These are phyloP conservation scores for Colistium nudipinnis DNA, from an alignment of 2,113 vertebrate genomes.

Conservation along the genomic window DNA sequence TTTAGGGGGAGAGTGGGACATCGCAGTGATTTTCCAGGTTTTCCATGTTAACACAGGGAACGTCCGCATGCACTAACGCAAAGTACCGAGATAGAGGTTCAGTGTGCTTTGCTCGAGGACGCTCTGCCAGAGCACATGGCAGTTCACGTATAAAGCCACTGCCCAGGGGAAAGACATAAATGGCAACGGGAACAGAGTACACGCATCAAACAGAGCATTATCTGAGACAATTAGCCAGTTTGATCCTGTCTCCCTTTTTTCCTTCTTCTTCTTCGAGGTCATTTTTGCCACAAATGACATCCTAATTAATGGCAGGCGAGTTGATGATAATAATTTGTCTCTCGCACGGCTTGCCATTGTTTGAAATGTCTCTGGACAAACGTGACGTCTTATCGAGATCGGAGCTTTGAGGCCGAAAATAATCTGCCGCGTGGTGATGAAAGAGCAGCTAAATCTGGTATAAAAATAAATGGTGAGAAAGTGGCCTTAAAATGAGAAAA, in stretches of 20 bases:
- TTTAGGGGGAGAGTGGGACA: neutral
- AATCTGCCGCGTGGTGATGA: conserved; percentile 68
- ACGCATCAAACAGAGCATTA: conserved; percentile 9
- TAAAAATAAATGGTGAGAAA: conserved; percentile 68
- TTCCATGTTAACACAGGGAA: conserved; percentile 4
- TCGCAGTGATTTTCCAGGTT: conserved; percentile 13
- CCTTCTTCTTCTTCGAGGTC: conserved; percentile 45
- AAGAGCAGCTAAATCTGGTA: conserved; percentile 56
- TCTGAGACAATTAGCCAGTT: conserved; percentile 52
- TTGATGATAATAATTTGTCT: conserved; percentile 56
- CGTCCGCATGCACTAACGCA: neutral
- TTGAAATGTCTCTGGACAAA: conserved; percentile 66
- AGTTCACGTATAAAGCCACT: conserved; percentile 31
- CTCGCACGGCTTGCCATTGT: conserved; percentile 57
- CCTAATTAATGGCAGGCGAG: conserved; percentile 61
- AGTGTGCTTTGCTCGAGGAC: conserved; percentile 22
- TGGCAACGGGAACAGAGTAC: neutral
- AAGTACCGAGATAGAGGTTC: neutral
- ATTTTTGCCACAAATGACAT: conserved; percentile 57
- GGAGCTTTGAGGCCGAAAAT: conserved; percentile 55
- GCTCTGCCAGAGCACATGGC: conserved; percentile 7
- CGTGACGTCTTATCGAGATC: conserved; percentile 65
- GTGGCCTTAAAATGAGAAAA: conserved; percentile 45
- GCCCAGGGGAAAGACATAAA: conserved; percentile 33
- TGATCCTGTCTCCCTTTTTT: conserved; percentile 43